Evolutionary conservation across 2,113 vertebrate species (phyloP).

Genomic region (Pollachius pollachius): DNA sequence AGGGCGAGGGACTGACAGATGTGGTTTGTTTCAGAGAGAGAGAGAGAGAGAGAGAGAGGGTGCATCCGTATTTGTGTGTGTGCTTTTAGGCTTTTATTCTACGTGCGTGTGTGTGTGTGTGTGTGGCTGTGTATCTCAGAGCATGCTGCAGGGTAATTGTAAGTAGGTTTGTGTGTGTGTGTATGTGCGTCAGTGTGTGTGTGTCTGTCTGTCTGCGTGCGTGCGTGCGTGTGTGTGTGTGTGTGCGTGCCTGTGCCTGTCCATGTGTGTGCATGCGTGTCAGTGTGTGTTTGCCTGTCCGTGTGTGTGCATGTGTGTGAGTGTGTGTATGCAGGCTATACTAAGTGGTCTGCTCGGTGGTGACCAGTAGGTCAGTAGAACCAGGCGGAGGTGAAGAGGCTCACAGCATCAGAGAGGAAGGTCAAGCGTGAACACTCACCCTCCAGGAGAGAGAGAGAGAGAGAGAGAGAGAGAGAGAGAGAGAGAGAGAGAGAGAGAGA

Average conservation of each 20-base stretch:
- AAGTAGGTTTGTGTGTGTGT: not conserved
- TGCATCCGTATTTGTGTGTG: not conserved
- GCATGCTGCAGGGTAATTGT: no score
- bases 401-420: slow-evolving; percentile 74
- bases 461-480: no score
- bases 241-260: slow-evolving; percentile 1
- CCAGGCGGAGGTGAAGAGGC: slow-evolving; percentile 70
- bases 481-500: no score
- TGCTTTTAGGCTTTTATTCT: not conserved
- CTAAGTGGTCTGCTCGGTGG: slow-evolving; percentile 74
- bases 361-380: slow-evolving; percentile 79
- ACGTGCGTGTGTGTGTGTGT: not conserved
- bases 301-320: not conserved
- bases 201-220: slow-evolving; percentile 9
- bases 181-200: not conserved
- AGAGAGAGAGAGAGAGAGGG: not conserved
- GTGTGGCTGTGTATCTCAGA: no score
- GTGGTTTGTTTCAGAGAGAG: no score
- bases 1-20: no score
- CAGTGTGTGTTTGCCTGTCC: slow-evolving; percentile 9
- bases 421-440: slow-evolving; percentile 78
- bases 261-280: slow-evolving; percentile 16
- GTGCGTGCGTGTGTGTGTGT: slow-evolving; percentile 31
- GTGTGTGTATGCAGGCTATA: slow-evolving; percentile 44
- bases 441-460: slow-evolving; percentile 38